Percentiles rank a stretch among this genome's conserved stretches.
phyloP scores from a whole-genome alignment of 2,113 vertebrate species.

The Butorides virescens region DNA sequence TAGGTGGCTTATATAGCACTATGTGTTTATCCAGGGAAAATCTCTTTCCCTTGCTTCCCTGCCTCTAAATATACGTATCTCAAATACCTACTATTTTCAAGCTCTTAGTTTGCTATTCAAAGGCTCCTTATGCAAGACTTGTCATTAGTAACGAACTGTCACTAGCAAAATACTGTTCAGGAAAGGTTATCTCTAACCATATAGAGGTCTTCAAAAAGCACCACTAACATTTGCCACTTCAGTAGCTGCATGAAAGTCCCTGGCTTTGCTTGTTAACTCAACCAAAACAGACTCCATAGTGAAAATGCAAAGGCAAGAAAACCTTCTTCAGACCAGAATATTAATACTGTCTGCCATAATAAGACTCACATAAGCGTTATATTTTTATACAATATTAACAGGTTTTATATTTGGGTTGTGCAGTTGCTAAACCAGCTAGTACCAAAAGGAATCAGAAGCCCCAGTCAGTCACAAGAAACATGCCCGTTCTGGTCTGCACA shows the following conservation, averaged over 20 bases:
- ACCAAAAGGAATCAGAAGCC: background rate
- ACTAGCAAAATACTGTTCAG: background rate
- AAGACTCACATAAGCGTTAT: background rate
- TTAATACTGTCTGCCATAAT: background rate
- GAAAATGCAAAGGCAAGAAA: background rate
- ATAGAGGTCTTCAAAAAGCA: background rate
- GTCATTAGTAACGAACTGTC: background rate
- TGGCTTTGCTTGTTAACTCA: background rate
- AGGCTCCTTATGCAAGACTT: background rate
- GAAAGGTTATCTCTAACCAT: background rate
- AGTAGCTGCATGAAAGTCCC: background rate
- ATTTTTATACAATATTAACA: background rate
- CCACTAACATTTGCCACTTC: background rate
- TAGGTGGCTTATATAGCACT: background rate
- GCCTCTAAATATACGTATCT: background rate
- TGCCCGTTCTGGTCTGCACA: background rate
- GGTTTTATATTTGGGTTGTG: background rate
- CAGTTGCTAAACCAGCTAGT: background rate
- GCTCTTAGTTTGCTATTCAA: background rate
- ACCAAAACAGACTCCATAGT: background rate
- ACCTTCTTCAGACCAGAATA: background rate
- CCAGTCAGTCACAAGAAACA: background rate
- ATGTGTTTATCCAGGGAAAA: background rate
- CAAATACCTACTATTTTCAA: background rate
- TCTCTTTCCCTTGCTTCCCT: background rate